Evolutionary conservation across 2,888 invertebrate genomes (phyloP), one percentile per base, ranked within the genome.

Genomic region (Caenorhabditis sulstoni): DNA sequence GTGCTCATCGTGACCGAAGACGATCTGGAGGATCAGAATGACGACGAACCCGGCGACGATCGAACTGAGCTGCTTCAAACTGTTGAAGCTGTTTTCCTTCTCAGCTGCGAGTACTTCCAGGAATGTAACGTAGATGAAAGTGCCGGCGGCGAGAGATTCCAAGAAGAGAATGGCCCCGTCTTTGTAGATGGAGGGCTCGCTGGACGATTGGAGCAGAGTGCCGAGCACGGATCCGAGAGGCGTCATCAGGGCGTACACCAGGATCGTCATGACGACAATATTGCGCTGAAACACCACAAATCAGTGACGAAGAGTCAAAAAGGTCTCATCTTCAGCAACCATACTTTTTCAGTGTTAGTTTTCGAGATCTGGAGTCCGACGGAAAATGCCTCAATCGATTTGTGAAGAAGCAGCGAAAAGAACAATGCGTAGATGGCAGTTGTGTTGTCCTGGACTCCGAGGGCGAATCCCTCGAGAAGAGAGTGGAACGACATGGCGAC

Each of bases 161-260:
- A 88, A 74, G n/a, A 87, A 53, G 4, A 88, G 77, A 18, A 87
- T 83, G 3, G 79, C 57, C 4, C 81, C 84, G 52, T 87, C 86
- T 65, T 86, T 86, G 50, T 2, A 20, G 16, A 79, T 12, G 2
- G 65, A 64, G 0, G 18, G 8, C 0, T 41, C 41, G 16, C 55
- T 39, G 3, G 65, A 55, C 20, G 44, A 64, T 20, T 75, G 79
- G 1, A 85, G 70, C 8, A 77, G 18, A 4, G 86, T 79, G 22
- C 87, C 87, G 12, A 90, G 71, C n/a, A 85, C 71, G 1, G 88
- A 82, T 20, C 94, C 94, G 64, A 94, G 85, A 0, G 94, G 94
- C 7, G 94, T 93, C 23, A 94, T 94, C 59, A 93, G 87, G 0
- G 94, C 93, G 82, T 92, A 92, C n/a, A 91, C 73, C 1, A 91